These are phyloP conservation scores for Notarius lentiginosus DNA, from an alignment of 2,113 vertebrate species.

Conservation along the genomic window DNA sequence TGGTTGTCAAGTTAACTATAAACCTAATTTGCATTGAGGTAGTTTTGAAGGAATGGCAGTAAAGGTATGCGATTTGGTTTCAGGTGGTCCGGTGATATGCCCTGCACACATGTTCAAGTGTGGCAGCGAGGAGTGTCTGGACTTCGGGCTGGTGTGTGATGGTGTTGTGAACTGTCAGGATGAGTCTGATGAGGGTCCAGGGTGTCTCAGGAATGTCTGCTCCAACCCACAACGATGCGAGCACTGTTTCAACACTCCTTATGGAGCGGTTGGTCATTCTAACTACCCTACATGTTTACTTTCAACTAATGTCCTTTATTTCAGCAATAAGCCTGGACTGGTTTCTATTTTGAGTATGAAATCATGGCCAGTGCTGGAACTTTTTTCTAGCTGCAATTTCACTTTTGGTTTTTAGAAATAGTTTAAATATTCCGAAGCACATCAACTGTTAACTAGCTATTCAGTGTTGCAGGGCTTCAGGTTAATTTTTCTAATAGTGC, in stretches of 20 bases:
- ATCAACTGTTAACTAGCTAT: not conserved
- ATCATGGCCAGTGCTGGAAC: not conserved
- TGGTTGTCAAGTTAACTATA: not conserved
- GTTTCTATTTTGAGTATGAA: not conserved
- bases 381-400: not conserved
- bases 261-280: constrained; percentile 76
- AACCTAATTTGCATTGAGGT: not conserved
- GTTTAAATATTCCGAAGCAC: not conserved
- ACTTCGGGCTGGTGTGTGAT: constrained; percentile 75
- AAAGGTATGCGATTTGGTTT: not conserved
- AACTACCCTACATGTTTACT: not conserved
- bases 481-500: no score
- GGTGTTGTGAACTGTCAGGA: constrained; percentile 76
- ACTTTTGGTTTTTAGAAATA: not conserved
- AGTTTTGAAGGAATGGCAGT: not conserved
- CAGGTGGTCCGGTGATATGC: constrained; percentile 75
- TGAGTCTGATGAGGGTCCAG: constrained; percentile 77
- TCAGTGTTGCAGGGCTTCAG: not conserved
- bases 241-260: constrained; percentile 80
- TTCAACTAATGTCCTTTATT: no score
- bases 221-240: constrained; percentile 68
- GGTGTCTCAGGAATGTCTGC: constrained; percentile 67
- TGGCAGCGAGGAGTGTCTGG: constrained; percentile 71
- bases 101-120: constrained; percentile 75
- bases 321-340: no score